Evolutionary conservation across 1,140 invertebrate species (phyloP).

Genomic region (Ostrea edulis): DNA sequence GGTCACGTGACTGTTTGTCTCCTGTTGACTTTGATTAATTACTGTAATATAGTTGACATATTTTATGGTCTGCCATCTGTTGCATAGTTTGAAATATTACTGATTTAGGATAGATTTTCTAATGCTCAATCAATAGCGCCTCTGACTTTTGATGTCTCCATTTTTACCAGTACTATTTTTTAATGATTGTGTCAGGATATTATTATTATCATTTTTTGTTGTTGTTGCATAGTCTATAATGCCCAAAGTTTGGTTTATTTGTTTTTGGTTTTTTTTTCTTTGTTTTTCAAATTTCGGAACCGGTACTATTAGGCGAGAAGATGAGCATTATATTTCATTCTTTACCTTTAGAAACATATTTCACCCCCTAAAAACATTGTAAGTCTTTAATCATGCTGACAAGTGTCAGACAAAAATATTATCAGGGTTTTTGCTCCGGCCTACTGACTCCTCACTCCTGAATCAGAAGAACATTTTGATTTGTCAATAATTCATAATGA

Average conservation of each 20-base stretch:
- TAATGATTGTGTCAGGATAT: background rate
- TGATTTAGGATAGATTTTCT: conserved; percentile 9
- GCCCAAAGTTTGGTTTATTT: background rate
- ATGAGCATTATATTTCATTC: too few relatives aligned
- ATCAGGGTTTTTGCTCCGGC: too few relatives aligned
- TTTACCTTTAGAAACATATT: too few relatives aligned
- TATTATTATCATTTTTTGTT: background rate
- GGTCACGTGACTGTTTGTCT: conserved; percentile 11
- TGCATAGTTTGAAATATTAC: background rate
- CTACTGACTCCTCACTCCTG: too few relatives aligned
- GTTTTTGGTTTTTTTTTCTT: background rate
- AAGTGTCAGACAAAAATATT: too few relatives aligned
- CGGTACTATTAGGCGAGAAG: too few relatives aligned
- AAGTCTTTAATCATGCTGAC: too few relatives aligned
- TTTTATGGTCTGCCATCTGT: conserved; percentile 11
- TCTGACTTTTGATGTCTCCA: background rate
- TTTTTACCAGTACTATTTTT: background rate
- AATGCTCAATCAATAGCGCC: background rate
- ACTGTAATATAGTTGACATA: background rate
- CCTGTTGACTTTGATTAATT: conserved; percentile 30
- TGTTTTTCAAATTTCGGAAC: too few relatives aligned
- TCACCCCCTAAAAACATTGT: too few relatives aligned
- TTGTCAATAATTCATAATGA: too few relatives aligned
- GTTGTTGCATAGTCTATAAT: background rate
- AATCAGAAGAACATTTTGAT: too few relatives aligned